These are phyloP conservation scores for Leucopsar rothschildi DNA, from an alignment of 2,113 vertebrate genomes.

Conservation along the genomic window DNA sequence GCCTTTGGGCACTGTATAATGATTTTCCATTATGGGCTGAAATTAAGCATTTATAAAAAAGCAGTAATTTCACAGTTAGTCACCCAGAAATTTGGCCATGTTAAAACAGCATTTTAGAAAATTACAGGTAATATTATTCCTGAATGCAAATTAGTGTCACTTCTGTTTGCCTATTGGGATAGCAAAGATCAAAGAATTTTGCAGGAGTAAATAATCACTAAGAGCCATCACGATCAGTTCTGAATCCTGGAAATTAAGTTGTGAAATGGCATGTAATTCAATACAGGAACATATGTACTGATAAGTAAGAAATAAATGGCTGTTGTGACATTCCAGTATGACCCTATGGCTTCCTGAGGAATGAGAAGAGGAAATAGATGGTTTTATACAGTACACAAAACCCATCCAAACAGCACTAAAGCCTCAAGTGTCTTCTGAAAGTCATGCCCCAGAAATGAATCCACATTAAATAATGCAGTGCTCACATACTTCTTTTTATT, in stretches of 20 bases:
- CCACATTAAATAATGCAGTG: background rate
- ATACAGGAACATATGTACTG: background rate
- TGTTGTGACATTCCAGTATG: background rate
- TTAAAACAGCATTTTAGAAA: constrained; percentile 57
- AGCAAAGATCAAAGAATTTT: constrained; percentile 29
- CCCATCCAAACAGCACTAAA: background rate
- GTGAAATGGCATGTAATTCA: background rate
- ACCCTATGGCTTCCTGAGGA: background rate
- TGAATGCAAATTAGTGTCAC: constrained; percentile 51
- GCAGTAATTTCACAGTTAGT: constrained; percentile 62
- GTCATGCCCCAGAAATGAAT: background rate
- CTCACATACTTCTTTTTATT: background rate
- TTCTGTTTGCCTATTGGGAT: background rate
- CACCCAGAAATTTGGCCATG: constrained; percentile 29
- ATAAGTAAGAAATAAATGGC: constrained; percentile 19
- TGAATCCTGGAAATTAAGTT: background rate
- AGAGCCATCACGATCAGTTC: background rate
- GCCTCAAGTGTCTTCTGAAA: background rate
- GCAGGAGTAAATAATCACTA: background rate
- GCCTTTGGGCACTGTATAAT: constrained; percentile 51
- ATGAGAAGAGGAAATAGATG: background rate
- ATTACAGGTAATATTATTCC: constrained; percentile 52
- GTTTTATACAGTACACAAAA: background rate
- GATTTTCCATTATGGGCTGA: constrained; percentile 56
- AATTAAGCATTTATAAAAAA: constrained; percentile 66